A percentile compares a stretch with the other conserved stretches of the same genome.
Evolutionary conservation across 2,113 vertebrate species (phyloP).

Genomic region (Athene noctua): DNA sequence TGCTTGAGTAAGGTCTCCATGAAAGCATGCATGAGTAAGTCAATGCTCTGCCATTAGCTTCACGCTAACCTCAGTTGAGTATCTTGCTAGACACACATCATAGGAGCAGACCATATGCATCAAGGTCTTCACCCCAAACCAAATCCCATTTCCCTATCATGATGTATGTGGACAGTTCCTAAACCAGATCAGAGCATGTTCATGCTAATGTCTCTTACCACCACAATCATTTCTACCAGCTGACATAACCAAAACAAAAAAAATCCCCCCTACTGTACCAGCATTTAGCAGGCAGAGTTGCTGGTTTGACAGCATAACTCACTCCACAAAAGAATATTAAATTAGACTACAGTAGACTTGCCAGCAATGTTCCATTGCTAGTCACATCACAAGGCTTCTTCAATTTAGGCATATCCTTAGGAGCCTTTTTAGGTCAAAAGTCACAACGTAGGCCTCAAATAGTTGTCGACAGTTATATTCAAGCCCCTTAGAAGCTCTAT

Average conservation of each 20-base stretch:
- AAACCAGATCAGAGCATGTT: not conserved
- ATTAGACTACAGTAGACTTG: not conserved
- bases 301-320: rapidly evolving
- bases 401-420: not conserved
- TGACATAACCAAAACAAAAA: not conserved
- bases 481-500: not conserved
- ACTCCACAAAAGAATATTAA: not conserved
- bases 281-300: not conserved
- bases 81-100: not conserved
- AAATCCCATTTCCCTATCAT: not conserved
- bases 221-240: not conserved
- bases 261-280: rapidly evolving
- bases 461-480: not conserved
- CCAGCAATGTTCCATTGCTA: not conserved
- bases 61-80: not conserved
- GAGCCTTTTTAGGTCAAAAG: not conserved
- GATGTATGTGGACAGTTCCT: not conserved
- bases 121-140: not conserved
- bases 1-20: not conserved
- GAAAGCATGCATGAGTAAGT: not conserved
- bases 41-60: not conserved
- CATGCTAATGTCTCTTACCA: not conserved
- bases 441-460: not conserved
- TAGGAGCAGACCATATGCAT: not conserved
- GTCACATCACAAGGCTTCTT: not conserved